Conservation (phyloP, 1,140 invertebrate genomes). For the Diorhabda sublineata region DNA sequence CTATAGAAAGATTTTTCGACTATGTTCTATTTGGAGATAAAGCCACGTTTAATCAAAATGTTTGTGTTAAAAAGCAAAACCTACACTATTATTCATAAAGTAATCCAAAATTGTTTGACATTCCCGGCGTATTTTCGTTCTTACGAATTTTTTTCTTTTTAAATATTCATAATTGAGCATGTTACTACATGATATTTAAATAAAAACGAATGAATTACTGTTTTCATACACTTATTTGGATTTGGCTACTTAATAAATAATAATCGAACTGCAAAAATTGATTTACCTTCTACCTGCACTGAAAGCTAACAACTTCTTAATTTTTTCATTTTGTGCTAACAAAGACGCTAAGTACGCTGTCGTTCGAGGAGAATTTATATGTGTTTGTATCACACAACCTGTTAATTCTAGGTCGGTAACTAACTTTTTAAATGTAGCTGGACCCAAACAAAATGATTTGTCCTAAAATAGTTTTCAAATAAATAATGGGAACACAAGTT, state of each 20-base stretch:
- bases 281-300: slow-evolving; percentile 55
- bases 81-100: too few species aligned
- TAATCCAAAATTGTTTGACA: too few species aligned
- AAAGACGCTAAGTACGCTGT: slow-evolving; percentile 69
- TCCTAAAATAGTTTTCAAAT: slow-evolving; percentile 52
- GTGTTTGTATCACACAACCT: slow-evolving; percentile 71
- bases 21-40: too few species aligned
- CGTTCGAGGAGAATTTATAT: slow-evolving; percentile 67
- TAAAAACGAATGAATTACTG: too few species aligned
- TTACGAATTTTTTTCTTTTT: too few species aligned
- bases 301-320: slow-evolving; percentile 58
- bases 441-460: slow-evolving; percentile 69
- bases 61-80: too few species aligned
- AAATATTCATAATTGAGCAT: too few species aligned
- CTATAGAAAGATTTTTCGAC: too few species aligned
- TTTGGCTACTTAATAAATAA: background rate
- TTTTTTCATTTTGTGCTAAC: slow-evolving; percentile 57
- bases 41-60: too few species aligned
- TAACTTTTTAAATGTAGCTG: slow-evolving; percentile 63
- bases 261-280: background rate
- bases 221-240: too few species aligned
- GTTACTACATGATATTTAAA: too few species aligned
- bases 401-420: slow-evolving; percentile 59
- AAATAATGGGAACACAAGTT: background rate
- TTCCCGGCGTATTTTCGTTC: too few species aligned